Percentiles rank a stretch among this genome's conserved stretches.
Conservation (phyloP, 2,797 vertebrate species). For the Sylvia borin region DNA sequence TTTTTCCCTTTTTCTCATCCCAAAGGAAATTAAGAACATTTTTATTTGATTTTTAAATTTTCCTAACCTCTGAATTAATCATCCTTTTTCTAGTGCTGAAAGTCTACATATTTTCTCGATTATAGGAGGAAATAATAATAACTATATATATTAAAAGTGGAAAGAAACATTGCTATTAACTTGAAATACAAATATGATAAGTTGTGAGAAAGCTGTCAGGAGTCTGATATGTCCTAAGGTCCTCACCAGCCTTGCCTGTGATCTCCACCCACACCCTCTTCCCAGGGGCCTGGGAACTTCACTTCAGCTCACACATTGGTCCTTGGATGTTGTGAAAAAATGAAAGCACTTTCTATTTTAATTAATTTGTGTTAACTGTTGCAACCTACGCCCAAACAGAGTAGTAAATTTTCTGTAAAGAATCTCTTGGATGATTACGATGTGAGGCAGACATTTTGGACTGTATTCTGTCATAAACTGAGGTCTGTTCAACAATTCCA, state of each 20-base stretch:
- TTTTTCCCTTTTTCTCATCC: neutral
- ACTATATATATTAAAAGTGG: neutral
- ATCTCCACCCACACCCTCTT: neutral
- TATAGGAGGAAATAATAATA: neutral
- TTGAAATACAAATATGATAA: neutral
- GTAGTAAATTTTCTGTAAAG: neutral
- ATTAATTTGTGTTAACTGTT: neutral
- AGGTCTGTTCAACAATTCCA: neutral
- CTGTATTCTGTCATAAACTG: neutral
- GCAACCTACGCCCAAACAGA: neutral
- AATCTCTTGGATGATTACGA: neutral
- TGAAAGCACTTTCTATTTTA: neutral
- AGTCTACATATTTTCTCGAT: neutral
- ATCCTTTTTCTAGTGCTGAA: neutral
- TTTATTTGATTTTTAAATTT: neutral
- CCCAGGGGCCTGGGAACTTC: neutral
- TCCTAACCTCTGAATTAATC: neutral
- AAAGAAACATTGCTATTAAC: neutral
- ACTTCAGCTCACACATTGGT: neutral
- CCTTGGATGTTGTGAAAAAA: neutral
- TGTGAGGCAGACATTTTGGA: neutral
- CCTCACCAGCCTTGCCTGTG: neutral
- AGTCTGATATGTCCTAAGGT: neutral
- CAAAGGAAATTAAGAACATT: neutral
- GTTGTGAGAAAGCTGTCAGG: neutral